Evolutionary conservation across 2,888 invertebrate species (phyloP), one percentile per base, ranked within the genome.

Genomic region (Tholera decimalis): DNA sequence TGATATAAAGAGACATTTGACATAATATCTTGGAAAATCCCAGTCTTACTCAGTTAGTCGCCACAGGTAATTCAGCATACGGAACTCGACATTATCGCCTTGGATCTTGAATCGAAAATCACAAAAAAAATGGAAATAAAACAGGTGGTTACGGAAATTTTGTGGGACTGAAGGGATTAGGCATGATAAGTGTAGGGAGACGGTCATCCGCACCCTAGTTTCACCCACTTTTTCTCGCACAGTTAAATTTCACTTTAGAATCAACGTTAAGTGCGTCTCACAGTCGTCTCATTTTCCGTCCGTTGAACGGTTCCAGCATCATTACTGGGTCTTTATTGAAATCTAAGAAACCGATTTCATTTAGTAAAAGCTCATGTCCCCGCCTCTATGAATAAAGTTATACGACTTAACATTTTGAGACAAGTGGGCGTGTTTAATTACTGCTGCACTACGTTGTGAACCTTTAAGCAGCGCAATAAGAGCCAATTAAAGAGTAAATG

Each of bases 81-180:
- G 43, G 49, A 62, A 50, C 28, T 35, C 30, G 47, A 24, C 33
- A 41, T 53, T 47, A 53, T 24, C 39, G 64, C 41, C n/a, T 43
- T 22, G 9, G 46, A 49, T 30, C 22, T 67, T 30, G 49, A 56
- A 66, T 66, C 22, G 22, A 67, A 59, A 50, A 51, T 37, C 26
- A 43, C 33, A 58, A 33, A 35, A 56, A 18, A 26, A 56, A 68
- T 78, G 72, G 35, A 64, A 76, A 67, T 51, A 58, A 54, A 55
- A 50, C 71, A 76, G 76, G 54, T 73, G 76, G 62, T 53, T 72
- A 57, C 57, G 62, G 60, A 74, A 73, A 74, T 72, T 57, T 64
- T 54, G 39, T 50, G 41, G n/a, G 13, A 58, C 33, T 64, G 62
- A 44, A 61, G n/a, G 28, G 18, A 37, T 46, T 28, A 57, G 41